phyloP scores from a whole-genome alignment of 2,888 invertebrate genomes.

The Leptothorax acervorum region DNA sequence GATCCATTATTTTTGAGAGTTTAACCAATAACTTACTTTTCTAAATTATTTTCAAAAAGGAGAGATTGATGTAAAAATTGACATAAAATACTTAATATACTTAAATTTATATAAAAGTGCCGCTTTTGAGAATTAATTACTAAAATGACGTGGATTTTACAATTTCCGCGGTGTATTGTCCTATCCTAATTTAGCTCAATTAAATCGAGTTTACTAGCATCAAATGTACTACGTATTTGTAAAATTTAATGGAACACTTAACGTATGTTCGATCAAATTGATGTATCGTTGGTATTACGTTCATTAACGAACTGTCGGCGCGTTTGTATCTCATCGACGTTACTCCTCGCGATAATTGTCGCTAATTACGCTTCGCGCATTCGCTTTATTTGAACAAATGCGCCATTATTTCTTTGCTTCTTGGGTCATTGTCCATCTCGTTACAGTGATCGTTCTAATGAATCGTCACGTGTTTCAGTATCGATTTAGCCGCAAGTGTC shows the following conservation, averaged over 20 bases:
- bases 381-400: slow-evolving; percentile 56
- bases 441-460: slow-evolving; percentile 56
- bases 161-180: not conserved
- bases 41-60: not conserved
- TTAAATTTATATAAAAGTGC: not conserved
- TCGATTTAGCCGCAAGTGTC: slow-evolving; percentile 56
- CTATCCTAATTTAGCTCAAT: slow-evolving; percentile 41
- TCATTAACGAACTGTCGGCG: slow-evolving; percentile 55
- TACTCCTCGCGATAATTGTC: slow-evolving; percentile 64
- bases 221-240: slow-evolving; percentile 25
- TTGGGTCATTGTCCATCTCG: slow-evolving; percentile 50
- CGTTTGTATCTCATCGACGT: slow-evolving; percentile 42
- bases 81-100: not conserved
- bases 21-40: not conserved
- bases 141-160: not conserved
- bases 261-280: slow-evolving; percentile 56
- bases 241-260: slow-evolving; percentile 52
- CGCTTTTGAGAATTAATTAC: not conserved
- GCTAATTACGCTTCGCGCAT: slow-evolving; percentile 66
- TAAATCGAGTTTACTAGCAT: slow-evolving; percentile 21
- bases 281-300: slow-evolving; percentile 34
- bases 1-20: not conserved
- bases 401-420: slow-evolving; percentile 38
- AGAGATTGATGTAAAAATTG: not conserved
- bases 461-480: slow-evolving; percentile 49